Evolutionary conservation across 2,888 invertebrate genomes (phyloP).

Genomic region (Lepidochitona cinerea): DNA sequence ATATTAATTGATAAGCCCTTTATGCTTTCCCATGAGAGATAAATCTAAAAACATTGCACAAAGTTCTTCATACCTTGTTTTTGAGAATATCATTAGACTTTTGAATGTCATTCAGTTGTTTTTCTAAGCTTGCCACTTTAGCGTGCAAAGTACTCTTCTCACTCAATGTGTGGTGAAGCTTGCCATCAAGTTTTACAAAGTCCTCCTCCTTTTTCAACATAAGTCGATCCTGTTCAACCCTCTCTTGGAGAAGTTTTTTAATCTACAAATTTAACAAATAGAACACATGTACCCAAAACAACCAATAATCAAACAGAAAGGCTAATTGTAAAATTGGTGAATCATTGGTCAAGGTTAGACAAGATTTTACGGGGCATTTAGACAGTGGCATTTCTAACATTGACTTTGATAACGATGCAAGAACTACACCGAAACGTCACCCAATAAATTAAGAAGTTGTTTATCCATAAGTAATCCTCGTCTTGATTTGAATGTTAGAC

Average conservation of each 20-base stretch:
- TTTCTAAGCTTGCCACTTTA: slow-evolving; percentile 35
- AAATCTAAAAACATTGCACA: no score
- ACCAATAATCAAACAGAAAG: neutral
- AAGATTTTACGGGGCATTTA: no score
- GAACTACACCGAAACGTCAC: no score
- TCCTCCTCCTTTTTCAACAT: slow-evolving; percentile 13
- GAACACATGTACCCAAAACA: neutral
- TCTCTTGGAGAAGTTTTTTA: slow-evolving; percentile 3
- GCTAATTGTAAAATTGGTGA: no score
- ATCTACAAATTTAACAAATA: neutral
- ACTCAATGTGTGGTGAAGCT: slow-evolving; percentile 29
- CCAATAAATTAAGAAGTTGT: no score
- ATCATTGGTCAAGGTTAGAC: no score
- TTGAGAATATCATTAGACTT: slow-evolving; percentile 42
- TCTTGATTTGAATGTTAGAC: no score
- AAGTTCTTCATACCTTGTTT: slow-evolving; percentile 29
- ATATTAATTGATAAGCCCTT: no score
- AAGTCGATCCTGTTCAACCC: slow-evolving; percentile 5
- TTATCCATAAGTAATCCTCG: no score
- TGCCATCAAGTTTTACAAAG: slow-evolving; percentile 12
- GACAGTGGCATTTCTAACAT: no score
- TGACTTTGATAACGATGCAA: no score
- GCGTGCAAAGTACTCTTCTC: slow-evolving; percentile 39
- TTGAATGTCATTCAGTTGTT: slow-evolving; percentile 32
- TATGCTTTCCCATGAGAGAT: no score